Conservation (phyloP, 23 tunicate genomes). For the Diplosoma virens region DNA sequence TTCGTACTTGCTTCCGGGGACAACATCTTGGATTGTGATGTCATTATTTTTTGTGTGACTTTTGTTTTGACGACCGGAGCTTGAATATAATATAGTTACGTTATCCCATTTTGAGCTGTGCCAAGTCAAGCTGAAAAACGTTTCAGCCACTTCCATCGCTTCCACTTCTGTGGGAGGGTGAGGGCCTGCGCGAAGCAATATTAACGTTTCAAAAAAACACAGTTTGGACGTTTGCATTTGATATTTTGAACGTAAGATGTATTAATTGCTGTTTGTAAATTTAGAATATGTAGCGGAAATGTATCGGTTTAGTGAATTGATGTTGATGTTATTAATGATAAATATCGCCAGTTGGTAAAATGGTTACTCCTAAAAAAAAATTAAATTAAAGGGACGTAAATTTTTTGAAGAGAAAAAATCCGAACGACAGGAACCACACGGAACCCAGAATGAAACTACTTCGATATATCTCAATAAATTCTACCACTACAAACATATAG, state of each 20-base stretch:
- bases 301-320: too few species aligned
- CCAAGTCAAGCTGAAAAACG: slow-evolving; percentile 2
- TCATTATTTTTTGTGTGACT: background rate
- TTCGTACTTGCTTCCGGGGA: background rate
- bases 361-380: background rate
- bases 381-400: too few species aligned
- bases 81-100: background rate
- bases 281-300: too few species aligned
- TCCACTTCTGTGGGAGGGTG: background rate
- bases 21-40: background rate
- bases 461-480: too few species aligned
- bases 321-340: background rate
- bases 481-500: too few species aligned
- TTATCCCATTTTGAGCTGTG: background rate
- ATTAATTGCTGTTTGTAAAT: too few species aligned
- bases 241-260: too few species aligned
- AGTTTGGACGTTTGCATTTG: too few species aligned
- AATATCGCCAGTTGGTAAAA: background rate
- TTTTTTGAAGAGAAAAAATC: too few species aligned
- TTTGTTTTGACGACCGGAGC: background rate
- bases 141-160: background rate
- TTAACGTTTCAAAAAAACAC: background rate
- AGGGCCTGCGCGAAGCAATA: slow-evolving; percentile 5
- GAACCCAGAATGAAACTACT: too few species aligned
- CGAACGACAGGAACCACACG: too few species aligned